phyloP scores from a whole-genome alignment of 1,140 invertebrate genomes.

The Arion vulgaris region DNA sequence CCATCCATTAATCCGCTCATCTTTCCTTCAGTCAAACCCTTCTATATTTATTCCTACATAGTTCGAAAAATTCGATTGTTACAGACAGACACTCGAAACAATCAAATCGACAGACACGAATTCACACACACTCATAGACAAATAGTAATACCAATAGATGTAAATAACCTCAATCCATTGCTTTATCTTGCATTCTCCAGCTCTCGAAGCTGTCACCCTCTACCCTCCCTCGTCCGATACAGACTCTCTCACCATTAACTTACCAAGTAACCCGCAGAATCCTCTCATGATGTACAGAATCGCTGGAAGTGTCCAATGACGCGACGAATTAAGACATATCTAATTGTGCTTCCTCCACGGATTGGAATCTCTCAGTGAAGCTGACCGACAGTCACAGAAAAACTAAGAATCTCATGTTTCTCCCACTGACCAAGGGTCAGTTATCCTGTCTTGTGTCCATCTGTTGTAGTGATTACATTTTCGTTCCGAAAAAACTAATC shows the following conservation, averaged over 20 bases:
- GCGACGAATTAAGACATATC: background rate
- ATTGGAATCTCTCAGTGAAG: background rate
- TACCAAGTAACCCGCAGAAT: background rate
- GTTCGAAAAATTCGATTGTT: too few relatives aligned
- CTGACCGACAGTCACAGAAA: background rate
- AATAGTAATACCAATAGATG: background rate
- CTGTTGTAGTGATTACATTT: background rate
- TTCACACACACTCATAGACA: background rate
- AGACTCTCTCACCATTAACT: background rate
- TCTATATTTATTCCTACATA: too few relatives aligned
- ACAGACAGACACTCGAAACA: background rate
- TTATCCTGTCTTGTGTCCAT: background rate
- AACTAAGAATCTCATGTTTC: background rate
- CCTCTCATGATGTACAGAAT: background rate
- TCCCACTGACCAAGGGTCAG: conserved; percentile 5
- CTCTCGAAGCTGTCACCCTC: too few relatives aligned
- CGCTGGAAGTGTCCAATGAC: background rate
- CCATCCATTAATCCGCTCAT: too few relatives aligned
- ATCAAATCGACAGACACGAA: background rate
- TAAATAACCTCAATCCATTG: background rate
- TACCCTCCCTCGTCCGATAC: background rate
- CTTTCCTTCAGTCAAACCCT: too few relatives aligned
- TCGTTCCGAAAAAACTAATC: too few relatives aligned
- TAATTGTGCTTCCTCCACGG: background rate
- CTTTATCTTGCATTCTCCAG: too few relatives aligned